Conservation (phyloP, 2,113 vertebrate species). For the Amphiprion ocellaris region DNA sequence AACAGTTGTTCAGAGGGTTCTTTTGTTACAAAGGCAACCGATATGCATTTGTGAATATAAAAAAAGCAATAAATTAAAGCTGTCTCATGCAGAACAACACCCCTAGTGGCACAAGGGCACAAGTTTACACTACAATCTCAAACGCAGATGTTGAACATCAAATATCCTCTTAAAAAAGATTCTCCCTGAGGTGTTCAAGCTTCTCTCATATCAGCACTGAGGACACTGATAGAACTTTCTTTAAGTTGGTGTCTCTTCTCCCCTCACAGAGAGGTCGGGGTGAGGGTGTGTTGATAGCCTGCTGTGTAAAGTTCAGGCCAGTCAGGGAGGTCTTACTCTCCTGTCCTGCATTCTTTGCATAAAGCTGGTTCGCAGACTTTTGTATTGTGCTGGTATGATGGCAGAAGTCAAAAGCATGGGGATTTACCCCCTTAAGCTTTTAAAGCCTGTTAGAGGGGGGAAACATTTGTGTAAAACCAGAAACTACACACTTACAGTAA, state of each 20-base stretch:
- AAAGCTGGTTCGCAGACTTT: background rate
- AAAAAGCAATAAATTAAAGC: too few relatives aligned
- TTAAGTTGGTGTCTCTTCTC: background rate
- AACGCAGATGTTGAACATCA: background rate
- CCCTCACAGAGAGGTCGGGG: background rate
- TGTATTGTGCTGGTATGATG: background rate
- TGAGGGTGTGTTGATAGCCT: constrained; percentile 14
- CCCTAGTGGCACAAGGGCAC: background rate
- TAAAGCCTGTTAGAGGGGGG: background rate
- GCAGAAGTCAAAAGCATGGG: background rate
- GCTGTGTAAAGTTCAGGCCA: background rate
- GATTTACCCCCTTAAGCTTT: background rate
- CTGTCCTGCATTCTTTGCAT: constrained; percentile 6
- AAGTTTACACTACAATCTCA: background rate
- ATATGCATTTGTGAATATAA: background rate
- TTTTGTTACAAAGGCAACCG: background rate
- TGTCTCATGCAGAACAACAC: background rate
- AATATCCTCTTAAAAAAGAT: background rate
- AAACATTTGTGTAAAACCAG: too few relatives aligned
- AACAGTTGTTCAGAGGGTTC: background rate
- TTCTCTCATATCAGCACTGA: background rate
- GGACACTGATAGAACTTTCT: background rate
- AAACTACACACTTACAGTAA: too few relatives aligned
- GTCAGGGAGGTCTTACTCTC: background rate
- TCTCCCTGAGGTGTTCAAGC: background rate